A percentile compares a stretch with the other conserved stretches of the same genome.
Evolutionary conservation across 2,797 vertebrate species (phyloP).

Genomic region (Enteromius radiatus): DNA sequence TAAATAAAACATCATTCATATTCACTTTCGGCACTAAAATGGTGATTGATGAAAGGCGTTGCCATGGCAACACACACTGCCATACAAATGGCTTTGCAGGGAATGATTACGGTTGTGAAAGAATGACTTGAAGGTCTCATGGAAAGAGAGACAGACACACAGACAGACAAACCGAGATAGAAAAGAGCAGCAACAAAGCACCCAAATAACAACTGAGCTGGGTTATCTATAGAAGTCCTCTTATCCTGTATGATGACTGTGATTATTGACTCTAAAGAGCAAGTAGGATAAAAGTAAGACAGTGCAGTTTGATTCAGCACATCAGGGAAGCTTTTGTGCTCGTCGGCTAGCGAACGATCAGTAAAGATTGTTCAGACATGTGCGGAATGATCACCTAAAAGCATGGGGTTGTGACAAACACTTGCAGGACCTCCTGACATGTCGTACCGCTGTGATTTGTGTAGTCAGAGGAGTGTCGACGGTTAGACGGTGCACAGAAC

Average conservation of each 20-base stretch:
- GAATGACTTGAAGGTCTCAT: conserved; percentile 41
- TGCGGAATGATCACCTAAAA: background rate
- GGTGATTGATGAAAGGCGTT: conserved; percentile 64
- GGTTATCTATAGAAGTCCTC: conserved; percentile 21
- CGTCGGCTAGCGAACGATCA: background rate
- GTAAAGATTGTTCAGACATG: conserved; percentile 11
- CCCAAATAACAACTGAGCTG: background rate
- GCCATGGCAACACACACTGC: conserved; percentile 61
- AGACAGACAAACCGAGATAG: background rate
- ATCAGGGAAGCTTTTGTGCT: conserved; percentile 6
- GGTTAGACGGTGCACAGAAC: conserved; percentile 11
- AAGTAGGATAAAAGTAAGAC: conserved; percentile 4
- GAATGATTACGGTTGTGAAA: conserved; percentile 54
- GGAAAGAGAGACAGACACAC: conserved; percentile 3
- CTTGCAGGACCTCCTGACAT: background rate
- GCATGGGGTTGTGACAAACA: background rate
- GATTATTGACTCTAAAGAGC: conserved; percentile 17
- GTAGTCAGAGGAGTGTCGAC: background rate
- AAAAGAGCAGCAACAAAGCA: conserved; percentile 6
- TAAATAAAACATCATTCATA: conserved; percentile 62
- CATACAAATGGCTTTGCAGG: conserved; percentile 58
- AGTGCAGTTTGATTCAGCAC: conserved; percentile 19
- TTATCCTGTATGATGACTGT: background rate
- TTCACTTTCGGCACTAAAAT: conserved; percentile 53
- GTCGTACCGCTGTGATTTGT: background rate